Evolutionary conservation across 2,113 vertebrate genomes (phyloP), one percentile per base, ranked within the genome.

Genomic region (Oncorhynchus mykiss): DNA sequence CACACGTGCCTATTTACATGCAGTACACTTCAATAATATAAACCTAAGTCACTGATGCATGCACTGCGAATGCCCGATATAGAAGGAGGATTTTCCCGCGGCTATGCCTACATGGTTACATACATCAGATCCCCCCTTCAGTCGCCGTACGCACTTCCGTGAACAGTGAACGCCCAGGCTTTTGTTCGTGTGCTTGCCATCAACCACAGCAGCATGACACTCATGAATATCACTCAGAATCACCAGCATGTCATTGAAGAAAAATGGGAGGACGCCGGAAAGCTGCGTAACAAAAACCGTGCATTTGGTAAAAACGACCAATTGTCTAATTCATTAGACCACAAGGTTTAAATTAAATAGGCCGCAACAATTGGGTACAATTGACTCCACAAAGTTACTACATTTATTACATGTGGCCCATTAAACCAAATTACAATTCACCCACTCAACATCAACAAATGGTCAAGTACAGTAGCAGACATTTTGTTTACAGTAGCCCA

Each of bases 41-140:
- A 80, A 85, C 80, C 91, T 73, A 88, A 88, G 79, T 91, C 91
- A 73, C 91, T 78, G 83, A 81, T 81, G 87, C 88, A 82, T 83
- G 85, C 88, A 78, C 93, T 80, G 91, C 91, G 79, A 93, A 88
- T 80, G 86, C 91, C 88, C 89, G 87, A 87, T 81, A 84, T 70
- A 92, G 92, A 87, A 88, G 85, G 83, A 81, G 89, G 91, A 83
- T 91, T 91, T 27, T 79, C 81, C 79, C 73, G 16, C 31, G 16
- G 31, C 76, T 64, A 29, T 45, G 9, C 76, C 70, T 76, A 54
- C 64, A 83, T 59, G 12, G 45, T 83, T 82, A 76, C 71, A 77
- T 49, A 60, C 78, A 69, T 75, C 57, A 81, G 78, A 76, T 57
- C 70, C 49, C n/a, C 57, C 78, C 59, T 62, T 11, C 62, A 27